Evolutionary conservation across 1,140 invertebrate species (phyloP), one percentile per base, ranked within the genome.

Genomic region (Drosophila nigrodunni): DNA sequence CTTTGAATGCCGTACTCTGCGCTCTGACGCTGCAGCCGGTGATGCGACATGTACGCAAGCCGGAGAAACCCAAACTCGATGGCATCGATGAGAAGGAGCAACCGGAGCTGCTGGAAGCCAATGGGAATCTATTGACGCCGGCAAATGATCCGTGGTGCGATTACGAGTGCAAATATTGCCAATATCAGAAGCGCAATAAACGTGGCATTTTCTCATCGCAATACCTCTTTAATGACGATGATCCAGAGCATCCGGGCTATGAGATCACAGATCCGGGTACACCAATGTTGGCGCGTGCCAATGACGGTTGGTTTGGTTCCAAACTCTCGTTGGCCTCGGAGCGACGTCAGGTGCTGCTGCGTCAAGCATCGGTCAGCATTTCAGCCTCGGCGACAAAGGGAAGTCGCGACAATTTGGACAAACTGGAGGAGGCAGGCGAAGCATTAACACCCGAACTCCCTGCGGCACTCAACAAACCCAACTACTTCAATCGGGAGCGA

Each of bases 151-250:
- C 93, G 64, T 82, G 81, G 93, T 54, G 92, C 52, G 94, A 94
- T 41, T 88, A 90, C 18, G 89, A 92, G 68, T 92, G 91, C 74
- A 86, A 85, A 54, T 89, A 91, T 50, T 92, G 91, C 54, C 89
- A 90, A 49, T 77, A 72, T 9, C 62, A 78, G 74, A 85, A 72
- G 49, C 80, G 77, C 1, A 43, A 43, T n/a, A 88, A 93, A 80
- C 93, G 92, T 21, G 93, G 93, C 65, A 82, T 94, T 37, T 94
- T 94, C 86, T 94, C 94, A 15, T 95, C 95, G 82, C 95, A 95
- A 78, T 95, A 95, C 82, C 92, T 95, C 9, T 94, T 95, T 77
- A 95, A 95, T 68, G 94, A 95, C 77, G 94, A 95, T 76, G 94
- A 95, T 78, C 93, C 94, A 11, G 90, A 94, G 30, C 93, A 93